phyloP scores from a whole-genome alignment of 2,888 invertebrate species.

The Cantharis rustica region DNA sequence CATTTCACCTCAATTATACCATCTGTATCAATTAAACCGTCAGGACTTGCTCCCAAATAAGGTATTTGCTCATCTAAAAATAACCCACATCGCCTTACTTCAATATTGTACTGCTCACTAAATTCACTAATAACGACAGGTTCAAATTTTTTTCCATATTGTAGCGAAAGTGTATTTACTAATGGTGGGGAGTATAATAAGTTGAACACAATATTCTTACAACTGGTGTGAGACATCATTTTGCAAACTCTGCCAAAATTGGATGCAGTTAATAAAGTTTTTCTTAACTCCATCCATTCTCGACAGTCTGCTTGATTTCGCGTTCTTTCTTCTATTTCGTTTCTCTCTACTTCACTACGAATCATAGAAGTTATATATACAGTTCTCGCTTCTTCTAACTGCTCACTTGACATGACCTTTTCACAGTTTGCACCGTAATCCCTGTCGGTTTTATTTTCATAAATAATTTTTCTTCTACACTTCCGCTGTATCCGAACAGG shows the following conservation, averaged over 20 bases:
- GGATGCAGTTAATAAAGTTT: not conserved
- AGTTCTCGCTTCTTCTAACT: too few relatives aligned
- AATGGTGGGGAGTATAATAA: not conserved
- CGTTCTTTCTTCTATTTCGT: too few relatives aligned
- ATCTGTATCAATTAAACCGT: not conserved
- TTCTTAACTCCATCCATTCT: not conserved
- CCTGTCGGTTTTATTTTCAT: too few relatives aligned
- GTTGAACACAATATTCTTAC: not conserved
- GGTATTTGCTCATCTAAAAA: not conserved
- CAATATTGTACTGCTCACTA: not conserved
- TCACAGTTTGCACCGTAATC: too few relatives aligned
- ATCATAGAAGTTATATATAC: too few relatives aligned
- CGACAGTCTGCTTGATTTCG: too few relatives aligned
- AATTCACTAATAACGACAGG: not conserved
- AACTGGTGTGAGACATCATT: not conserved
- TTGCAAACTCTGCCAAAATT: not conserved
- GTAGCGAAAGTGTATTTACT: not conserved
- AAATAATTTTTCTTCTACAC: too few relatives aligned
- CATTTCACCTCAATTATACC: not conserved
- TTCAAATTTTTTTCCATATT: not conserved
- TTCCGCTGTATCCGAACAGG: too few relatives aligned
- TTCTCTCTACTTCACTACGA: too few relatives aligned
- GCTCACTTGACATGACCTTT: too few relatives aligned
- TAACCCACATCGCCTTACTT: not conserved
- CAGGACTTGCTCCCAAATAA: slow-evolving; percentile 1